Percentiles rank a stretch among this genome's conserved stretches.
Evolutionary conservation across 2,113 vertebrate species (phyloP).

Genomic region (Micromys minutus): DNA sequence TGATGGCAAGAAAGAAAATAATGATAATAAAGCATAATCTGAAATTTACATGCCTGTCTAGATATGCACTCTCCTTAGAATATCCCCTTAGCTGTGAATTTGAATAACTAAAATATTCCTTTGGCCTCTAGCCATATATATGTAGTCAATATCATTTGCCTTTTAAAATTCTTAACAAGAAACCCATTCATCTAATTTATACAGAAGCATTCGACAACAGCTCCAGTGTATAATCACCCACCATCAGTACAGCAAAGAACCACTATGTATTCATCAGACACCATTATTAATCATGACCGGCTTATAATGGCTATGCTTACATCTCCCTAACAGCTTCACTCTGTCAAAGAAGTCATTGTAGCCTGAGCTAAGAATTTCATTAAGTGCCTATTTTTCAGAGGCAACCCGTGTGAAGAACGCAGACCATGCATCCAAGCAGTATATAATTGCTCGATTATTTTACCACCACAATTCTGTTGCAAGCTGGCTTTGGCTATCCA

Average conservation of each 20-base stretch:
- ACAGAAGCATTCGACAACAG: neutral
- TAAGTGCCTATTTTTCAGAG: slow-evolving; percentile 56
- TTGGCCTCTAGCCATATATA: slow-evolving; percentile 61
- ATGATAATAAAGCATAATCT: neutral
- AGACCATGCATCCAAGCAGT: slow-evolving; percentile 19
- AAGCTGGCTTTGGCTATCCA: slow-evolving; percentile 45
- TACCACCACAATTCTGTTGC: slow-evolving; percentile 60
- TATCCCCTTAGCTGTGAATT: slow-evolving; percentile 11
- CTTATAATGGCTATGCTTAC: slow-evolving; percentile 65
- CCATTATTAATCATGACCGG: slow-evolving; percentile 72
- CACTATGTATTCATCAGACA: slow-evolving; percentile 64
- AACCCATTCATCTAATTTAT: slow-evolving; percentile 66
- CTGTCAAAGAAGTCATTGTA: slow-evolving; percentile 63
- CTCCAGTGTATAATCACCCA: slow-evolving; percentile 65
- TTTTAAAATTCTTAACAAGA: slow-evolving; percentile 70
- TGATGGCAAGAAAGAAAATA: neutral
- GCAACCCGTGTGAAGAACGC: slow-evolving; percentile 55
- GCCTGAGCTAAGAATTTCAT: slow-evolving; percentile 64
- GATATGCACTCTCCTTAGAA: slow-evolving; percentile 45
- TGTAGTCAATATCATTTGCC: slow-evolving; percentile 52
- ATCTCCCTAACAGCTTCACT: slow-evolving; percentile 63
- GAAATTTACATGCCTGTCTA: slow-evolving; percentile 23
- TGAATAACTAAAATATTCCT: slow-evolving; percentile 53
- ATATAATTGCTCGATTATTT: slow-evolving; percentile 67
- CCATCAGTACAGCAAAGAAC: slow-evolving; percentile 61